Base-by-base conservation (phyloP, 2,113 vertebrate species). In the Oncorhynchus tshawytscha region DNA sequence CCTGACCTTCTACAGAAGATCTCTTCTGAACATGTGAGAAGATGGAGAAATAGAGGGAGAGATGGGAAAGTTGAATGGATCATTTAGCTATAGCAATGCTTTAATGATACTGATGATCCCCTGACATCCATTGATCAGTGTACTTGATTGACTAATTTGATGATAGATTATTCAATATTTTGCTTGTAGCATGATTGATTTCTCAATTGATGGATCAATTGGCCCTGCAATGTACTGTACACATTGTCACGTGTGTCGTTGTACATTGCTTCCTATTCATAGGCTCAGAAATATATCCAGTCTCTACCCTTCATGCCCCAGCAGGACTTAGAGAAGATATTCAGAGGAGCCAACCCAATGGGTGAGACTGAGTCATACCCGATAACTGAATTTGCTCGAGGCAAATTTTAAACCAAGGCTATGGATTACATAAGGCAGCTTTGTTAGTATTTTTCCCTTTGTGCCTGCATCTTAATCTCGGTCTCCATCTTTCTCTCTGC, bases 251-350 rank as follows among this genome's bases (percentile, higher is more conserved):
- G 31, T 51, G 54, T 16, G 64, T 5, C 2, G 65, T 78, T 86
- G 45, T 70, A 25, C 0, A 13, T 60, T 5, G 24, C 11, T 82
- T 24, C 80, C 65, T 84, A 59, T 81, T 84, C 76, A 65, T 91
- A 99, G 97, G 98, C 97, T 57, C 96, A 98, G 92, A 98, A 97
- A 68, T 99, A 99, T 84, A 97, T 99, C 77, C 96, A 99, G 91
- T 99, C 97, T 74, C 94, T 99, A 87, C 96, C 98, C 69, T 95
- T 96, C 86, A 97, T 99, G 97, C 97, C 97, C 59, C 96, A 95
- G 84, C 96, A 98, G 89, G 97, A 99, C 89, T 91, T 99, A 88
- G 95, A 95, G 80, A 95, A 95, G 87, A 92, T 99, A 78, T 99
- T 99, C 81, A 94, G 87, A 59, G 97, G 95, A 85, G 96, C 97